phyloP scores from a whole-genome alignment of 2,888 invertebrate species.

The Papilio protenor region DNA sequence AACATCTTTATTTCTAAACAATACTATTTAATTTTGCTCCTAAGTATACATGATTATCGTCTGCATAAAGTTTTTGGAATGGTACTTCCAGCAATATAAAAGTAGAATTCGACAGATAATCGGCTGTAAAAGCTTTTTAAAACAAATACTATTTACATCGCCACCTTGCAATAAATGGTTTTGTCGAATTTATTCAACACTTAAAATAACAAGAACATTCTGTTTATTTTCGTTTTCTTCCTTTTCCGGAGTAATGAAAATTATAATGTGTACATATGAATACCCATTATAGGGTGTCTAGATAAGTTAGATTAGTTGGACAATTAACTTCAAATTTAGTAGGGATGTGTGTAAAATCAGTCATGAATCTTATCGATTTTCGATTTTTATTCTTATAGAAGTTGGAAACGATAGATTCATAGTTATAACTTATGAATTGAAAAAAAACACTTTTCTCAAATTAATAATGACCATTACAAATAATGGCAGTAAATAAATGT shows the following conservation, averaged over 20 bases:
- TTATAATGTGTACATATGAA: too few relatives aligned
- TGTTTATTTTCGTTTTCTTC: not conserved
- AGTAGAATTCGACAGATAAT: not conserved
- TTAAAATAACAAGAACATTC: not conserved
- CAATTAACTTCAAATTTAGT: too few relatives aligned
- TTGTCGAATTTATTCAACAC: not conserved
- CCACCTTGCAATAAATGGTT: not conserved
- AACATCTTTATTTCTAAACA: constrained; percentile 29
- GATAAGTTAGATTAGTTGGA: too few relatives aligned
- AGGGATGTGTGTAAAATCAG: too few relatives aligned
- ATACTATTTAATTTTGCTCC: constrained; percentile 24
- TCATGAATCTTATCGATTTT: too few relatives aligned
- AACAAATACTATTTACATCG: not conserved
- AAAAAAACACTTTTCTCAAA: too few relatives aligned
- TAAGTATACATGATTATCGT: constrained; percentile 22
- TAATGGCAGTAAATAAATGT: too few relatives aligned
- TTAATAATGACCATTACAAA: too few relatives aligned
- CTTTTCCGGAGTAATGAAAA: not conserved
- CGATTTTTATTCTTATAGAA: too few relatives aligned
- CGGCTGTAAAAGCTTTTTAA: not conserved
- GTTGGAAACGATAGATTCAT: too few relatives aligned
- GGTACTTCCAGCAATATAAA: not conserved
- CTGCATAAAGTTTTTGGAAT: constrained; percentile 6
- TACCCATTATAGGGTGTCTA: too few relatives aligned
- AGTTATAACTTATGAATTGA: too few relatives aligned